A percentile compares a stretch with the other conserved stretches of the same genome.
Conservation (phyloP, 2,113 vertebrate genomes). For the Alouatta palliata region DNA sequence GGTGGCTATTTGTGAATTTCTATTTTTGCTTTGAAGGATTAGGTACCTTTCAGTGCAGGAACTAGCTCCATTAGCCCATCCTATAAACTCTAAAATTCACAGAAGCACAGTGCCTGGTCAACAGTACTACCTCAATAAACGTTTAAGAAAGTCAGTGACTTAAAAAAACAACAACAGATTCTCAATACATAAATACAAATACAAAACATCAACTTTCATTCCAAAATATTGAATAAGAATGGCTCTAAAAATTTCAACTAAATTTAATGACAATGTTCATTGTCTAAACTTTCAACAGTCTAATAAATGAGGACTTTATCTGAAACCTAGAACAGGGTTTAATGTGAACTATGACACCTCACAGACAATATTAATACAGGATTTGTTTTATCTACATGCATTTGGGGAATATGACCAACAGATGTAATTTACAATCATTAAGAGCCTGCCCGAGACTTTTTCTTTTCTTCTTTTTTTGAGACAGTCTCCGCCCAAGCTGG, state of each 20-base stretch:
- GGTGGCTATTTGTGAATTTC: neutral
- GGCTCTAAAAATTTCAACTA: neutral
- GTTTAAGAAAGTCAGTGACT: neutral
- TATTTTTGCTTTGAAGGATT: constrained; percentile 1
- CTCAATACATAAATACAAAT: neutral
- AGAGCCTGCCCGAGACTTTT: neutral
- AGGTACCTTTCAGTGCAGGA: neutral
- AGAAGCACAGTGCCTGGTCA: neutral
- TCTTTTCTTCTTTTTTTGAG: no score
- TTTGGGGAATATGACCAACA: neutral
- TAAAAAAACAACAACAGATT: neutral
- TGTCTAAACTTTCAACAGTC: constrained; percentile 23
- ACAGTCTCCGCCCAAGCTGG: no score
- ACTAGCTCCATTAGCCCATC: neutral
- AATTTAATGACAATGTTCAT: neutral
- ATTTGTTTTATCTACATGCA: neutral
- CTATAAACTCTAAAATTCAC: neutral
- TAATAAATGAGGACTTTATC: neutral
- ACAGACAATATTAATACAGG: neutral
- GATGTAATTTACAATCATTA: neutral
- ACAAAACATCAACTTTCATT: neutral
- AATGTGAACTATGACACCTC: neutral
- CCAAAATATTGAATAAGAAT: neutral
- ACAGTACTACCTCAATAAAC: neutral
- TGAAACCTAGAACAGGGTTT: neutral